A percentile compares a stretch with the other conserved stretches of the same genome.
phyloP scores from a whole-genome alignment of 2,113 vertebrate genomes.

The Labeo catla region DNA sequence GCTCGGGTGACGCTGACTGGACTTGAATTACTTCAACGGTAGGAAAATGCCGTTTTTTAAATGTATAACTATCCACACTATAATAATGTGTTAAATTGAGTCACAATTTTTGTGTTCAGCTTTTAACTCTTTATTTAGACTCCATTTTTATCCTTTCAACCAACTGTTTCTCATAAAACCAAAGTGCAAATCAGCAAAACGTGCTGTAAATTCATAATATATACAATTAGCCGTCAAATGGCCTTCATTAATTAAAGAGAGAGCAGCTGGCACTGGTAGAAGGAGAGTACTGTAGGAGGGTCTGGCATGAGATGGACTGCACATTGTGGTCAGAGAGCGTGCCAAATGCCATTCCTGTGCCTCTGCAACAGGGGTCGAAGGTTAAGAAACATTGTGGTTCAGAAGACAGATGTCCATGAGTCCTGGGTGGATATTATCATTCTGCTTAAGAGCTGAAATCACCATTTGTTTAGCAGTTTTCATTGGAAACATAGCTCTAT shows the following conservation, averaged over 20 bases:
- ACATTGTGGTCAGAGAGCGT: slow-evolving; percentile 33
- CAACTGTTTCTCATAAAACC: neutral
- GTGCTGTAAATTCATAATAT: slow-evolving; percentile 60
- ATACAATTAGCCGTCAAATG: slow-evolving; percentile 84
- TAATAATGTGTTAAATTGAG: neutral
- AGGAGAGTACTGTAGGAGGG: slow-evolving; percentile 87
- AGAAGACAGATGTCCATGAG: slow-evolving; percentile 57
- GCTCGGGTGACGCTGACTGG: neutral
- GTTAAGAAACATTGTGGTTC: slow-evolving; percentile 55
- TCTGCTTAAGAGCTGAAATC: slow-evolving; percentile 12
- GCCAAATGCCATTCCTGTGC: slow-evolving; percentile 63
- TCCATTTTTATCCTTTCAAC: neutral
- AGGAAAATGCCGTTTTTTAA: neutral
- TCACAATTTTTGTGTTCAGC: neutral
- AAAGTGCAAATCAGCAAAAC: slow-evolving; percentile 71
- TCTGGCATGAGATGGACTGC: slow-evolving; percentile 72
- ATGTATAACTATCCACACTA: neutral
- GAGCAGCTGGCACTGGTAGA: slow-evolving; percentile 85
- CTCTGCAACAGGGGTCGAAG: slow-evolving; percentile 60
- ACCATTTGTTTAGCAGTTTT: neutral
- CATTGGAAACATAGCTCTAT: neutral
- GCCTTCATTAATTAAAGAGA: slow-evolving; percentile 68
- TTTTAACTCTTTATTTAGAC: neutral
- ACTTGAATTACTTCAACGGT: neutral
- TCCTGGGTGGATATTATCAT: neutral